Evolutionary conservation across 2,888 invertebrate species (phyloP), one percentile per base, ranked within the genome.

Genomic region (Teleogryllus oceanicus): DNA sequence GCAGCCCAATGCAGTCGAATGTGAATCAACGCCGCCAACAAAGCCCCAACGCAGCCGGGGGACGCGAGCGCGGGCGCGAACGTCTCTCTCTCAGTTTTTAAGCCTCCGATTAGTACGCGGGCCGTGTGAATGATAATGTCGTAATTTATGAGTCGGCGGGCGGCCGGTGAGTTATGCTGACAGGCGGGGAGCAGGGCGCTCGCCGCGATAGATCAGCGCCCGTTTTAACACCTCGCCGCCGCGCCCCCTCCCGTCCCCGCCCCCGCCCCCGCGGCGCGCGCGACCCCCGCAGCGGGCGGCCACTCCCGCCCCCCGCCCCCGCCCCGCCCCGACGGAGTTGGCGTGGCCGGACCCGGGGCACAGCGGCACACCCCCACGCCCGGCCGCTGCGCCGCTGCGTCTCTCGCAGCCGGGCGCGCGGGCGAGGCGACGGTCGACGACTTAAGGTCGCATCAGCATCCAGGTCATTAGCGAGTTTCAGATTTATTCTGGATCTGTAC

Each of bases 91-190:
- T 62, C 62, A 62, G 62, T 62, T 62, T 62, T 62, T 62, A 62
- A 62, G 62, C 62, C 62, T 62, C 62, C 62, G 62, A 62, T 62
- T 62, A 62, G 62, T 62, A n/a, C 62, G 62, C 62, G 62, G 16
- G 62, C 62, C 13, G 77, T 80, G 80, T 80, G 80, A 80, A 80
- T 78, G 80, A 80, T 80, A 80, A 80, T 80, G 76, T 80, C 78
- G 78, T 80, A 80, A 80, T 80, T 80, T 80, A 80, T 80, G 78
- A 80, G 77, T 20, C 20, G 51, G 11, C 37, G 76, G 74, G 21
- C 37, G 75, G 37, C 50, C 62, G 12, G 51, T 80, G 80, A 80
- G 80, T 80, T 80, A 80, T 80, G 80, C 77, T 78, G 80, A 80
- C 80, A 80, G 76, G 76, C 78, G 50, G 80, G 76, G 76, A 74